phyloP scores from a whole-genome alignment of 1,140 invertebrate species.

The Elymnias hypermnestra region DNA sequence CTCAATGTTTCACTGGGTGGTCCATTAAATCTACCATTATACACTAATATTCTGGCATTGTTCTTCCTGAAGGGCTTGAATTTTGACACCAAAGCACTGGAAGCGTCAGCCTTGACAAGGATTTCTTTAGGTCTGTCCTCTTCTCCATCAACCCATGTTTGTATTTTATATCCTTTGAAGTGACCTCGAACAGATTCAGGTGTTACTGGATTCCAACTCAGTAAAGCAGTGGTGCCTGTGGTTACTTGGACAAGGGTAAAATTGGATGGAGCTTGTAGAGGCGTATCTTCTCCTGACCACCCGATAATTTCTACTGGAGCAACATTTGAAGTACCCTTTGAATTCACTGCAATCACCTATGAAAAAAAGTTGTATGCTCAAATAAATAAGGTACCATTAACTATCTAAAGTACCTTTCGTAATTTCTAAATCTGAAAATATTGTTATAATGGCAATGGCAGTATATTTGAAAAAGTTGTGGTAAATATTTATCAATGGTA shows the following conservation, averaged over 20 bases:
- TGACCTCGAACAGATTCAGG: conserved; percentile 89
- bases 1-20: conserved; percentile 89
- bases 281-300: conserved; percentile 96
- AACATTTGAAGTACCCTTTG: conserved; percentile 90
- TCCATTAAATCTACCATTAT: conserved; percentile 94
- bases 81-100: conserved; percentile 85
- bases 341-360: conserved; percentile 92
- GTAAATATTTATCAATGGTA: too few species aligned
- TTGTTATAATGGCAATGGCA: too few species aligned
- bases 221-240: conserved; percentile 84
- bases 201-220: conserved; percentile 90
- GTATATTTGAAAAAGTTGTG: too few species aligned
- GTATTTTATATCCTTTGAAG: conserved; percentile 96
- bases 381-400: too few species aligned
- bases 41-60: conserved; percentile 91
- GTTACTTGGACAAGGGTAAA: conserved; percentile 87
- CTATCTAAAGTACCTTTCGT: too few species aligned
- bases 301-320: conserved; percentile 89
- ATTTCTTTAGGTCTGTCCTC: conserved; percentile 87
- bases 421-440: too few species aligned
- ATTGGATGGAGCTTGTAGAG: conserved; percentile 88
- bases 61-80: conserved; percentile 94
- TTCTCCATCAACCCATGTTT: conserved; percentile 94
- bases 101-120: conserved; percentile 84
- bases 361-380: not conserved